These are phyloP conservation scores for Nothoprocta pentlandii DNA, from an alignment of 2,113 vertebrate genomes.

Conservation along the genomic window DNA sequence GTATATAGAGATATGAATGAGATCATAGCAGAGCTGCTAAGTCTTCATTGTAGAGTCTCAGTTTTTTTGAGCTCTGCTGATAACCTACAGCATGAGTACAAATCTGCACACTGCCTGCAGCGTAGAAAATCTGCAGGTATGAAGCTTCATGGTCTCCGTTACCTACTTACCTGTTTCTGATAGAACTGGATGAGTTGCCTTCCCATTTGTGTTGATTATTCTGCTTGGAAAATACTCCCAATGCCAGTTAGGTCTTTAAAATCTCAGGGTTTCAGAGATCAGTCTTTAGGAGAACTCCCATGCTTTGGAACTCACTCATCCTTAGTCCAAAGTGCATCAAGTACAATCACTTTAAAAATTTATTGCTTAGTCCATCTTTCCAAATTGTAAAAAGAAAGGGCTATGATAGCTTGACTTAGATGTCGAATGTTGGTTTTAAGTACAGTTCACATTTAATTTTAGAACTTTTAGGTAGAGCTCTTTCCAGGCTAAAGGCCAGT, in stretches of 20 bases:
- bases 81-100: not conserved
- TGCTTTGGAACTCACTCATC: not conserved
- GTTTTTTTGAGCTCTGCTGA: not conserved
- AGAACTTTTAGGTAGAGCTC: not conserved
- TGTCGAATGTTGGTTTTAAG: not conserved
- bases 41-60: not conserved
- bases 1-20: rapidly evolving
- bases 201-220: not conserved
- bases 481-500: not conserved
- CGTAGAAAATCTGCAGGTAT: not conserved
- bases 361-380: not conserved
- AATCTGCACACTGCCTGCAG: not conserved
- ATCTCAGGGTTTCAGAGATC: not conserved
- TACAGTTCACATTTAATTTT: not conserved
- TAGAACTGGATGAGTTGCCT: not conserved
- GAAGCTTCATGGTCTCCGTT: not conserved
- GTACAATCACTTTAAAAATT: not conserved
- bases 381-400: not conserved
- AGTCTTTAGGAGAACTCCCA: not conserved
- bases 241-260: not conserved
- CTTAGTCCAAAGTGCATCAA: not conserved
- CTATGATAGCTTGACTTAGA: not conserved
- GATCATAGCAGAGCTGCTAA: not conserved
- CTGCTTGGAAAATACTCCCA: not conserved
- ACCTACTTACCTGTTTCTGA: not conserved